A percentile compares a stretch with the other conserved stretches of the same genome.
These are phyloP conservation scores for Platysternon megacephalum DNA, from an alignment of 2,113 vertebrate genomes.

Conservation along the genomic window DNA sequence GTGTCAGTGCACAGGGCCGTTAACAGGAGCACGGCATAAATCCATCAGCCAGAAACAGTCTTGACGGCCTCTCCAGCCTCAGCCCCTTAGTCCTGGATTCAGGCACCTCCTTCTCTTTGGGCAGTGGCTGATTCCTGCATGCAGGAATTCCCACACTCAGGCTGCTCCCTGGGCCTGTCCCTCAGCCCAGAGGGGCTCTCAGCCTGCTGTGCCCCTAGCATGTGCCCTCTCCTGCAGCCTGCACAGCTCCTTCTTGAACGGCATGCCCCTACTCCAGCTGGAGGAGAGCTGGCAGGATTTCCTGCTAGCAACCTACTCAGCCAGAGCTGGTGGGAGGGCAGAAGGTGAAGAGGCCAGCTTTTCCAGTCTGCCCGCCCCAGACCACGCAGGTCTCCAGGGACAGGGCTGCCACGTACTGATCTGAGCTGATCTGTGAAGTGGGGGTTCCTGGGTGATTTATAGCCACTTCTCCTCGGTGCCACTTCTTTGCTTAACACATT, in stretches of 20 bases:
- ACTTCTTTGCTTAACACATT: too few relatives aligned
- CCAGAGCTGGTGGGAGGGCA: neutral
- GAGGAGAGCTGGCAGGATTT: neutral
- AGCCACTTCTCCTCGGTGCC: neutral
- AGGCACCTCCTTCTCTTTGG: neutral
- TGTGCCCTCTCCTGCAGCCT: neutral
- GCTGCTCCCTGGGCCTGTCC: neutral
- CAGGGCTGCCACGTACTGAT: neutral
- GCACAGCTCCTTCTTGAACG: neutral
- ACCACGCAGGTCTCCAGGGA: neutral
- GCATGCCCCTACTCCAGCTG: neutral
- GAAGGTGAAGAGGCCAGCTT: neutral
- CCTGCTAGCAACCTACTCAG: neutral
- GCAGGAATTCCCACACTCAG: neutral
- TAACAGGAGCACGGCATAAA: neutral
- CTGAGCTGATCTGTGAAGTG: neutral
- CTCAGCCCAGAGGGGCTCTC: neutral
- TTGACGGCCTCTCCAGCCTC: neutral
- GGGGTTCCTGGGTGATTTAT: neutral
- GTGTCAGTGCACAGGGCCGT: neutral
- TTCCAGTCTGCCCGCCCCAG: neutral
- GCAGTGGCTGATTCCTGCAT: neutral
- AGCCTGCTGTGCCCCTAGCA: neutral
- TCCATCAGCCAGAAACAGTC: neutral
- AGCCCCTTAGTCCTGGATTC: neutral